phyloP scores from a whole-genome alignment of 1,140 invertebrate genomes.

The Leucophenga varia region DNA sequence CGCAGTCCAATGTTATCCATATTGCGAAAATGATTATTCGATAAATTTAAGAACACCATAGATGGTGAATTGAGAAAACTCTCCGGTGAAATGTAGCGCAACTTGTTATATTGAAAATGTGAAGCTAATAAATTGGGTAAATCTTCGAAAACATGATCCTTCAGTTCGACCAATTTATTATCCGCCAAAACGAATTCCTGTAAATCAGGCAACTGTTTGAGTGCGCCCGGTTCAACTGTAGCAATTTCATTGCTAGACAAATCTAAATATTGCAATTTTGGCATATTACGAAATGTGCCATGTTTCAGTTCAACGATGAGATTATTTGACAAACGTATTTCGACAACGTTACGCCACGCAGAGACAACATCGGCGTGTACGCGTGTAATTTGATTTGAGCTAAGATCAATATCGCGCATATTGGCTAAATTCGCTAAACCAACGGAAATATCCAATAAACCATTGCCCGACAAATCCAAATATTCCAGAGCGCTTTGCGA shows the following conservation, averaged over 20 bases:
- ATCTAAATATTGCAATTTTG: constrained; percentile 71
- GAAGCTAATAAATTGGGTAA: constrained; percentile 71
- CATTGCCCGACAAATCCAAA: constrained; percentile 78
- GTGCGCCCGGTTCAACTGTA: constrained; percentile 73
- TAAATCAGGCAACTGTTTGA: constrained; percentile 74
- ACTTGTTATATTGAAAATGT: constrained; percentile 79
- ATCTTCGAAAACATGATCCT: constrained; percentile 74
- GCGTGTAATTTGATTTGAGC: constrained; percentile 75
- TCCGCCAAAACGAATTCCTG: constrained; percentile 75
- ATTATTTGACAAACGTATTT: constrained; percentile 72
- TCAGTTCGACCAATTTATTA: constrained; percentile 71
- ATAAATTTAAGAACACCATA: constrained; percentile 78
- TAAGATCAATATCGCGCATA: constrained; percentile 72
- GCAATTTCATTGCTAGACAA: constrained; percentile 81
- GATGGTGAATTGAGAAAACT: constrained; percentile 78
- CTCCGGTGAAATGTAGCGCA: constrained; percentile 70
- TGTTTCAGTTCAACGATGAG: constrained; percentile 71
- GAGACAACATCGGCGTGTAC: constrained; percentile 68
- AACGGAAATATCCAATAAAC: constrained; percentile 69
- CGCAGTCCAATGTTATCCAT: constrained; percentile 73
- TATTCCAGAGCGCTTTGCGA: constrained; percentile 69
- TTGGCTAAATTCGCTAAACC: constrained; percentile 69
- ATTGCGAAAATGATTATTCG: constrained; percentile 71
- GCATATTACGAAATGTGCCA: constrained; percentile 71
- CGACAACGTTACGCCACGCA: constrained; percentile 66